A percentile compares a stretch with the other conserved stretches of the same genome.
phyloP scores from a whole-genome alignment of 1,140 invertebrate genomes.

The Caenorhabditis latens region DNA sequence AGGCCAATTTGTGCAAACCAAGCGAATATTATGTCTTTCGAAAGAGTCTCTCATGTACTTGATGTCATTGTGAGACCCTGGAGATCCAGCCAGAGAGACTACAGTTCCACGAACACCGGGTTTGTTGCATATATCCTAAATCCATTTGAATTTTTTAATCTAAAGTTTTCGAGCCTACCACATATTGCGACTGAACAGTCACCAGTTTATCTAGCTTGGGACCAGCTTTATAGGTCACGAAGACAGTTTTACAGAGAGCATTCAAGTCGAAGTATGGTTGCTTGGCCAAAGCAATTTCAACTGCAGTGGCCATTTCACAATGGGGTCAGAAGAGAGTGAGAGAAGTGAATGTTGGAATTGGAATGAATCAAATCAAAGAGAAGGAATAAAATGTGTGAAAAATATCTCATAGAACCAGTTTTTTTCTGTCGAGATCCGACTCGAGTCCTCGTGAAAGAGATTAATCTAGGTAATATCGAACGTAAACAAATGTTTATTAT shows the following conservation, averaged over 20 bases:
- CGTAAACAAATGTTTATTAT: background rate
- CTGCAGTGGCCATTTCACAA: constrained; percentile 5
- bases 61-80: constrained; percentile 32
- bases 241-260: constrained; percentile 38
- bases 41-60: constrained; percentile 36
- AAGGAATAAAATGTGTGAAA: background rate
- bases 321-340: background rate
- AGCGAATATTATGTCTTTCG: constrained; percentile 43
- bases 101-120: constrained; percentile 15
- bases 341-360: background rate
- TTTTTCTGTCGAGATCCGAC: background rate
- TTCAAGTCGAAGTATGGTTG: constrained; percentile 39
- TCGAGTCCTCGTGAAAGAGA: constrained; percentile 1
- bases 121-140: constrained; percentile 34
- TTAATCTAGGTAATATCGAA: background rate
- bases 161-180: background rate
- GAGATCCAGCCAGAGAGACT: constrained; percentile 3
- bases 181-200: constrained; percentile 27
- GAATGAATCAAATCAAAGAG: background rate
- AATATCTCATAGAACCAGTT: background rate
- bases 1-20: constrained; percentile 23
- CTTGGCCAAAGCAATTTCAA: background rate
- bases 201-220: constrained; percentile 7
- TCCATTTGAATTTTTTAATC: background rate
- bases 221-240: constrained; percentile 37